Evolutionary conservation across 2,888 invertebrate genomes (phyloP), one percentile per base, ranked within the genome.

Genomic region (Therioaphis trifolii): DNA sequence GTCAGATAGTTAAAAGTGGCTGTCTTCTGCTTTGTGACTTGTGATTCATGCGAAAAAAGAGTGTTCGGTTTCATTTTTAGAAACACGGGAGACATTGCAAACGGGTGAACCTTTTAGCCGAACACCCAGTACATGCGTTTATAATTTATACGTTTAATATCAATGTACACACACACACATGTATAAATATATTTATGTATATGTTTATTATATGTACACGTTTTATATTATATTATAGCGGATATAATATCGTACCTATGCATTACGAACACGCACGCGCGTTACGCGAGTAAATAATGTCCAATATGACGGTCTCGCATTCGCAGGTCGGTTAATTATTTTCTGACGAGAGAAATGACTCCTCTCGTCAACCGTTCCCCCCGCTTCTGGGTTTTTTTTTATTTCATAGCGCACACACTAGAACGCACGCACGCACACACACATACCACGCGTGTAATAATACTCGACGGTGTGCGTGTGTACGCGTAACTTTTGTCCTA

Each of bases 321-420:
- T 68, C 40, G 43, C n/a, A n/a, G 68, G 68, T 43, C 68, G 68
- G 68, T 68, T 68, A 68, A 68, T 68, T 68, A 68, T 68, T 68
- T 68, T 68, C 68, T 21, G 68, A 68, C 35, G 68, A 68, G 68
- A 68, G 18, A 68, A 68, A 68, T 11, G 68, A 68, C 68, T 68
- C 2, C 18, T 4, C 46, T 9, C 12, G 46, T 46, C 46, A 18
- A 3, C 49, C 49, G 49, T 0, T 49, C 49, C 55, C n/a, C 55
- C 9, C n/a, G n/a, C 55, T 55, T 9, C 55, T 21, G 14, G 40
- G 3, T 21, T 29, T 29, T 63, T 29, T 63, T 43, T 7, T 5
- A 11, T 40, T 40, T 27, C 68, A 68, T 68, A 68, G 40, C 29
- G 68, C 68, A 68, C 68, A 68, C 68, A 68, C 55, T 18, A 21